Percentiles rank a stretch among this genome's conserved stretches.
These are phyloP conservation scores for Alectoris magna DNA, from an alignment of 2,797 vertebrate genomes.

Conservation along the genomic window DNA sequence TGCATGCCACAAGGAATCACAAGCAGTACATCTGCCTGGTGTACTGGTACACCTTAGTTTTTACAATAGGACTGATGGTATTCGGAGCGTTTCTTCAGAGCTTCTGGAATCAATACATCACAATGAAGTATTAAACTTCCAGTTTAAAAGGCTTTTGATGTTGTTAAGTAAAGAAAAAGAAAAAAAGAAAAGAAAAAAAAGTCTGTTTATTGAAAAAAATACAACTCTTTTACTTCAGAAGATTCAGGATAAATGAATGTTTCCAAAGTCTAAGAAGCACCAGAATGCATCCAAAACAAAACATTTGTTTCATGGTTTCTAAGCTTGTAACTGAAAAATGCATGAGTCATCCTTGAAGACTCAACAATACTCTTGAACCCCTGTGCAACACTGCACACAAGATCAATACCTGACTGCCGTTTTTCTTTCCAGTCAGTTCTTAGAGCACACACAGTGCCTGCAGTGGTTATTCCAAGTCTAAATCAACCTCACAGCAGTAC, in stretches of 20 bases:
- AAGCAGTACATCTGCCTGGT: background rate
- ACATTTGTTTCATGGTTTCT: background rate
- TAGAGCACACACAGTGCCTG: background rate
- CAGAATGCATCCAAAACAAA: background rate
- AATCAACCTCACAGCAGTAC: fast-evolving
- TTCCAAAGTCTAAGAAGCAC: background rate
- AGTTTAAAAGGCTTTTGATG: background rate
- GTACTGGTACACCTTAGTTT: fast-evolving
- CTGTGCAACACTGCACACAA: background rate
- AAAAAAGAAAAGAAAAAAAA: background rate
- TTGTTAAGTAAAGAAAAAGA: background rate
- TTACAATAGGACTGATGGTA: background rate
- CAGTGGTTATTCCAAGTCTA: background rate
- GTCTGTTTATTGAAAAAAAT: background rate
- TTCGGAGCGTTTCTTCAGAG: background rate
- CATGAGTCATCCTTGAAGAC: background rate
- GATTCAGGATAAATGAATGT: background rate
- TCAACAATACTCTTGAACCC: background rate
- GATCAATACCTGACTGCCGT: background rate
- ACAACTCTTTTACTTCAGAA: background rate
- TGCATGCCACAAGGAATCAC: background rate
- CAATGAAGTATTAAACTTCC: background rate
- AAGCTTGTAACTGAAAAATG: background rate
- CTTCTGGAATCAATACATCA: background rate
- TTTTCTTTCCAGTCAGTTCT: background rate